These are phyloP conservation scores for Linnaemya vulpina DNA, from an alignment of 2,888 invertebrate genomes.

Conservation along the genomic window DNA sequence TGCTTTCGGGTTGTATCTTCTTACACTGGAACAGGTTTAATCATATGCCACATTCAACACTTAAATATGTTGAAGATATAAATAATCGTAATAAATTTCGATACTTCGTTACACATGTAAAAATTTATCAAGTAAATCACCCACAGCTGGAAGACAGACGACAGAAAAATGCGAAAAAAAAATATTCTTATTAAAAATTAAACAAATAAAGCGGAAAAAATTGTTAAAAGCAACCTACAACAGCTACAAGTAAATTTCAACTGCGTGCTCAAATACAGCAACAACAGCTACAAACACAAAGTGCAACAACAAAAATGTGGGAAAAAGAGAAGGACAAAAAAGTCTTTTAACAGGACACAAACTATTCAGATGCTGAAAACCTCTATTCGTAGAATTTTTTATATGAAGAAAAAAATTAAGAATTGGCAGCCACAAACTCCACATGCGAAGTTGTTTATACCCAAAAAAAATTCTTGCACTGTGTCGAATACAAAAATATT, in stretches of 20 bases:
- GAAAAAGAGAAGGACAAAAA: no score
- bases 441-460: neutral
- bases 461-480: neutral
- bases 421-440: conserved; percentile 10
- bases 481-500: no score
- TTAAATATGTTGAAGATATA: conserved; percentile 12
- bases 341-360: conserved; percentile 4
- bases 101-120: conserved; percentile 58
- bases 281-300: conserved; percentile 27
- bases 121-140: conserved; percentile 69
- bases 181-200: neutral
- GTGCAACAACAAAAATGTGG: neutral
- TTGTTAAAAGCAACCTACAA: conserved; percentile 21
- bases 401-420: neutral
- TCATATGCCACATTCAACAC: conserved; percentile 15
- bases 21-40: conserved; percentile 1
- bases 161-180: neutral
- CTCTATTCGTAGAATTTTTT: neutral
- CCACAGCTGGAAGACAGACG: conserved; percentile 65
- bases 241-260: conserved; percentile 6
- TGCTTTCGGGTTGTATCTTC: neutral
- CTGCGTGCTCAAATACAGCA: neutral
- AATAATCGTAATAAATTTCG: conserved; percentile 59
- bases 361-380: neutral
- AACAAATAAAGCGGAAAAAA: conserved; percentile 4